Conservation (phyloP, 2,797 vertebrate genomes). For the Mormyrus hasselquistii region DNA sequence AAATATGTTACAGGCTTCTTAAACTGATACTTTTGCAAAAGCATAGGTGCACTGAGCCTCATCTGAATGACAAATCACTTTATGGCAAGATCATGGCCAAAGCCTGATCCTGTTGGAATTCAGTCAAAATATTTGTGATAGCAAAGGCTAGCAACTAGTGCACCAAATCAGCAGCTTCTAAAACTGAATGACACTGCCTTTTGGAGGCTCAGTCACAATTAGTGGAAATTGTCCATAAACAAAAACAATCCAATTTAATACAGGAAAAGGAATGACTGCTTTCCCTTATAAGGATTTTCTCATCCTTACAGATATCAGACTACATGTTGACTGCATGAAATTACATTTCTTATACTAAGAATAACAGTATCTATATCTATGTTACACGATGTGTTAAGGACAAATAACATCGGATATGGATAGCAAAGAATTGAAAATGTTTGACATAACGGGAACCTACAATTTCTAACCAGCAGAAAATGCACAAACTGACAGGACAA, state of each 20-base stretch:
- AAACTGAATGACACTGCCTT: neutral
- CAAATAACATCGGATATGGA: neutral
- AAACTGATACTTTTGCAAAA: neutral
- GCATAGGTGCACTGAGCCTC: neutral
- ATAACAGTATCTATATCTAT: constrained; percentile 23
- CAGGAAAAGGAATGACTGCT: constrained; percentile 1
- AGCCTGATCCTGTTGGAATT: neutral
- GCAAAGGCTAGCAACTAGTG: neutral
- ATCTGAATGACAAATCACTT: neutral
- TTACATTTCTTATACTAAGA: constrained; percentile 41
- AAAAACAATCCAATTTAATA: neutral
- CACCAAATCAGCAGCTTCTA: neutral
- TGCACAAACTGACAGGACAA: neutral
- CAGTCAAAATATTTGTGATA: neutral
- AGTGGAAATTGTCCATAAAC: neutral
- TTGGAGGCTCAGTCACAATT: neutral
- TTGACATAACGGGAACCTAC: neutral
- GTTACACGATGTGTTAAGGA: constrained; percentile 28
- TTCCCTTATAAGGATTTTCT: neutral
- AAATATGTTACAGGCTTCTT: neutral
- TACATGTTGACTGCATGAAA: constrained; percentile 19
- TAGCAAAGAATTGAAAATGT: neutral
- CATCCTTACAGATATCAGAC: neutral
- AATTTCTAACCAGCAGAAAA: neutral
- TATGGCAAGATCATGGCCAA: neutral